A percentile compares a stretch with the other conserved stretches of the same genome.
Evolutionary conservation across 2,113 vertebrate species (phyloP).

Genomic region (Felis catus): F.catus_Fca126_mat1.0 CM031425.1:43295001-43295500

Average conservation of each 20-base stretch:
- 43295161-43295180: too few relatives aligned
- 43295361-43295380: neutral
- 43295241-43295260: neutral
- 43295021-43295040: neutral
- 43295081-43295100: neutral
- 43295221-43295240: neutral
- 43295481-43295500: neutral
- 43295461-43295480: neutral
- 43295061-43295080: neutral
- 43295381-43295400: neutral
- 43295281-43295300: neutral
- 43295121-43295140: neutral
- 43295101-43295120: neutral
- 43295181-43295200: neutral
- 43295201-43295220: neutral
- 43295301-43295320: neutral
- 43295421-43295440: rapidly evolving
- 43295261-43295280: neutral
- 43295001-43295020: neutral
- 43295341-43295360: neutral
- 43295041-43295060: neutral
- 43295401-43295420: neutral
- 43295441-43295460: neutral
- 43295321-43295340: neutral
- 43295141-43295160: neutral